Evolutionary conservation across 1,140 invertebrate genomes (phyloP), one percentile per base, ranked within the genome.

Genomic region (Sipha flava): DNA sequence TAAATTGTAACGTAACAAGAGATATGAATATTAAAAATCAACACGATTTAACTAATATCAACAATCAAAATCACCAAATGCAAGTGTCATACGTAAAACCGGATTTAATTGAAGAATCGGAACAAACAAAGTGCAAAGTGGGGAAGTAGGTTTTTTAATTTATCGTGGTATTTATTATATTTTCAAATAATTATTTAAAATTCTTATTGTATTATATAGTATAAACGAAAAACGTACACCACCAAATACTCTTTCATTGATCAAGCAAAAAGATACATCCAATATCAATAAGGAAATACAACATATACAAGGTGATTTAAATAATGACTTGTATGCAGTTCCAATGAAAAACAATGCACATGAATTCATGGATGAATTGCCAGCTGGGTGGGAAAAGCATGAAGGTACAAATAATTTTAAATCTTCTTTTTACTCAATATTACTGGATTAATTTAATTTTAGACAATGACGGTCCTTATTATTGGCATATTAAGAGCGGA

Each of bases 401-500:
- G 95, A 97, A 89, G 95, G 94, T 94, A 85, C 79, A 72, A 26
- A 66, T 3, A 43, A 26, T 66, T 43, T 26, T 40, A n/a, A 34
- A n/a, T 2, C n/a, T 21, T 29, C 10, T 40, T 34, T 37, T 37
- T 26, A 45, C 37, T 75, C 72, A 64, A n/a, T 10, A 40, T 57
- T 37, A 23, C 5, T 81, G 12, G 16, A 18, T 29, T 57, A 43
- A 34, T 40, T 52, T 45, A 31, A 49, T 85, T 88, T 80, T 87
- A 95, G 95, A 97, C 87, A 94, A 93, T 83, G 92, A 94, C 85
- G 95, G 95, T 16, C 92, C 95, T 2, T 98, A 98, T 86, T 98
- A 97, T 86, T 98, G 96, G 96, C 97, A 99, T 87, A 96, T 98
- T 83, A 97, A 97, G 86, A 97, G 94, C 85, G 97, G 97, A 12